Evolutionary conservation across 2,113 vertebrate species (phyloP).

Genomic region (Rhabdomys dilectus): DNA sequence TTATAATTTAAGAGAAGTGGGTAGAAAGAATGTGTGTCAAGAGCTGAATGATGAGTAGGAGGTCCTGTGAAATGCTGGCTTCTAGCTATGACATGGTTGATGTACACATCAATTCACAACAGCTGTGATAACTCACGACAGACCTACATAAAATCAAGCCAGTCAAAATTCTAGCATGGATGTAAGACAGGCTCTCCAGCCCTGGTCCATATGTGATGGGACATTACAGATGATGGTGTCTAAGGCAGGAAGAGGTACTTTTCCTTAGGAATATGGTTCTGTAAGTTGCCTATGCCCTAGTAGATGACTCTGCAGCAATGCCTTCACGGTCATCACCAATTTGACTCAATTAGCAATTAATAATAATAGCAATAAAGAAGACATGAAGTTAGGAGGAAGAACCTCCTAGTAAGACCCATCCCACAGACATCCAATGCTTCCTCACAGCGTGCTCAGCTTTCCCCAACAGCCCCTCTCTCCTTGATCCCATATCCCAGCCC

Average conservation of each 20-base stretch:
- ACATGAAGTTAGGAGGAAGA: background rate
- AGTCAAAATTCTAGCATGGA: background rate
- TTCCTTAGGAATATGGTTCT: background rate
- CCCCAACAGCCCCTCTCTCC: background rate
- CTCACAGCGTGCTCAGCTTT: background rate
- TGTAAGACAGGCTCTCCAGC: background rate
- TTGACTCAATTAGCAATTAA: background rate
- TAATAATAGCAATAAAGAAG: background rate
- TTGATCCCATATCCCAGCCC: background rate
- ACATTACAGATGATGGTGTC: background rate
- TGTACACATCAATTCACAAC: background rate
- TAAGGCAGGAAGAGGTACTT: background rate
- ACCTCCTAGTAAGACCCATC: background rate
- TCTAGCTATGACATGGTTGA: background rate
- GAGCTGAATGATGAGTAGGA: background rate
- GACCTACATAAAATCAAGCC: too few relatives aligned
- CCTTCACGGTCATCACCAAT: too few relatives aligned
- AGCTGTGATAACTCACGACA: too few relatives aligned
- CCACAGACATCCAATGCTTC: background rate
- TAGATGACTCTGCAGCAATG: background rate
- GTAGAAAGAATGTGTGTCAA: background rate
- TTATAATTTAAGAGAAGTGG: background rate
- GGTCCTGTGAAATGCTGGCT: too few relatives aligned
- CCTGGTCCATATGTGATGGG: background rate
- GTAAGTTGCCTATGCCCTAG: background rate